phyloP scores from a whole-genome alignment of 2,888 invertebrate genomes.

The Autographa gamma region DNA sequence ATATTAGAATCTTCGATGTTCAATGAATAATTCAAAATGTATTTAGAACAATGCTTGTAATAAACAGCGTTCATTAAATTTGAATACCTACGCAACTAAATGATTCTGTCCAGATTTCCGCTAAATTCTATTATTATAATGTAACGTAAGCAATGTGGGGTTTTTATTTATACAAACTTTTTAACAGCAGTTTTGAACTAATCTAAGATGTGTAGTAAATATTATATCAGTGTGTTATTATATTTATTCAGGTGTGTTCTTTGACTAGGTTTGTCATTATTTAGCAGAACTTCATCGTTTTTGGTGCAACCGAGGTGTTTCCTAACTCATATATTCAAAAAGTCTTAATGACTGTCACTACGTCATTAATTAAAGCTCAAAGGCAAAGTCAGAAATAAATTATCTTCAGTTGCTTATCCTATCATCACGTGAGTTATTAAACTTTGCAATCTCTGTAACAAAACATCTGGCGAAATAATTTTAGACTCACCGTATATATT shows the following conservation, averaged over 20 bases:
- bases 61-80: constrained; percentile 64
- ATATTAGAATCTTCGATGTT: constrained; percentile 31
- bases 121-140: constrained; percentile 68
- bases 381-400: constrained; percentile 55
- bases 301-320: constrained; percentile 30
- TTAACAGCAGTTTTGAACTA: constrained; percentile 62
- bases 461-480: constrained; percentile 26
- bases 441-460: constrained; percentile 24
- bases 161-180: constrained; percentile 66
- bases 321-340: constrained; percentile 73
- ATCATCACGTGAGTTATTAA: constrained; percentile 12
- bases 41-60: constrained; percentile 54
- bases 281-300: constrained; percentile 18
- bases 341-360: constrained; percentile 76
- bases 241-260: constrained; percentile 42
- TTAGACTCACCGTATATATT: constrained; percentile 13
- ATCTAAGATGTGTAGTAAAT: constrained; percentile 57
- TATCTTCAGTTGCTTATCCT: constrained; percentile 21
- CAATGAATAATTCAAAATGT: constrained; percentile 44
- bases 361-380: constrained; percentile 67
- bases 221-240: constrained; percentile 49
- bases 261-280: constrained; percentile 30
- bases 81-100: constrained; percentile 64
- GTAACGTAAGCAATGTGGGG: constrained; percentile 65
- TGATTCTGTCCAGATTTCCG: constrained; percentile 71